Evolutionary conservation across 2,113 vertebrate species (phyloP).

Genomic region (Pteropus alecto): DNA sequence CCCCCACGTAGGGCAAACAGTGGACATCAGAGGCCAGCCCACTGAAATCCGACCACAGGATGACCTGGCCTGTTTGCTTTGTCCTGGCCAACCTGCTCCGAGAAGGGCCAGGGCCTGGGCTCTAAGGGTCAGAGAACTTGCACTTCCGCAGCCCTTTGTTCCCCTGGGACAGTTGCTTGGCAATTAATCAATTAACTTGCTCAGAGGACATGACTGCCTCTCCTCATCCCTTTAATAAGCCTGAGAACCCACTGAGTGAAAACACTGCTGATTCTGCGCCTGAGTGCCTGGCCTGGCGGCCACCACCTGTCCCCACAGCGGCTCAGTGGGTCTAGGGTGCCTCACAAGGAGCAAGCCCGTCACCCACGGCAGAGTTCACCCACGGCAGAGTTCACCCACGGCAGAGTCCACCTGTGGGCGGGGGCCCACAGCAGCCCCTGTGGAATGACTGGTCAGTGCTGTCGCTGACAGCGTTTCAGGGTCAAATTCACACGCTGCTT

Average conservation of each 20-base stretch:
- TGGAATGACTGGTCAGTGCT: fast-evolving
- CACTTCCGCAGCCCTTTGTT: background rate
- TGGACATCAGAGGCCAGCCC: background rate
- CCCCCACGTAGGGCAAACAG: fast-evolving
- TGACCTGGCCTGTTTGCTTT: background rate
- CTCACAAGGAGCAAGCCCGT: background rate
- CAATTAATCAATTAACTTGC: background rate
- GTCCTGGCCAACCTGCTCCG: background rate
- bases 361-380: background rate
- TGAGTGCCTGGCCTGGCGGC: fast-evolving
- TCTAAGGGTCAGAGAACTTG: fast-evolving
- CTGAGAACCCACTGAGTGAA: too few relatives aligned
- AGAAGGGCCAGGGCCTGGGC: background rate
- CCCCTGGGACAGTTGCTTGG: background rate
- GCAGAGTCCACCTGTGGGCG: background rate
- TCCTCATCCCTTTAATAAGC: background rate
- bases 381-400: too few relatives aligned
- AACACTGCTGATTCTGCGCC: too few relatives aligned
- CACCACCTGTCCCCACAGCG: too few relatives aligned
- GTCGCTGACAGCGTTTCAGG: background rate
- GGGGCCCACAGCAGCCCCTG: background rate
- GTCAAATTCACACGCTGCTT: fast-evolving
- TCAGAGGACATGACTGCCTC: background rate
- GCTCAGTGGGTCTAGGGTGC: fast-evolving
- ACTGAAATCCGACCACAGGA: too few relatives aligned